Evolutionary conservation across 1,140 invertebrate genomes (phyloP), one percentile per base, ranked within the genome.

Genomic region (Lineus longissimus): DNA sequence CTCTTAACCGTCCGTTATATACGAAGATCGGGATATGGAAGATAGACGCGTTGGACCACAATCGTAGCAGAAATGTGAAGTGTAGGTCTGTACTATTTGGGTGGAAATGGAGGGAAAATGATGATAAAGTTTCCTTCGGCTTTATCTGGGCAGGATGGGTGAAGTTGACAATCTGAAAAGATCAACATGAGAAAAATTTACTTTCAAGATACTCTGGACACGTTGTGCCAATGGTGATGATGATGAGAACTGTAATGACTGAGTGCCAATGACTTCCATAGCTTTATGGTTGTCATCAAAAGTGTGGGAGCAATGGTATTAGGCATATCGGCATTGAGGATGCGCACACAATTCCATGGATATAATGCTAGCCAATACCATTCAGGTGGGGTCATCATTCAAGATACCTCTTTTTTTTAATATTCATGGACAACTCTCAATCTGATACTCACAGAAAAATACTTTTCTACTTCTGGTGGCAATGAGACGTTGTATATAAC

Each of bases 31-130:
- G 89, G 57, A 92, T 84, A 66, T 84, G 79, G 65, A 90, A 86
- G 22, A 83, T 84, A 31, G 90, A 90, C 60, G 91, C 85, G 78
- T 92, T 92, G 11, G 89, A 90, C 71, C 88, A 83, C 47, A 92
- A 79, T 43, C 85, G 83, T 66, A 91, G 84, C 55, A 84, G 82
- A 13, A 88, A 87, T 59, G 86, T 86, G 56, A 90, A 82, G 68
- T 88, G 86, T 33, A 88, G 81, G 70, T 87, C 83, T 64, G 85
- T 82, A 55, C 81, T 73, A 61, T 85, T 82, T 19, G 83, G 79
- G 74, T 84, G 83, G 73, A 90, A 83, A 63, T 82, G 82, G 74
- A 90, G 63, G 85, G 73, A 33, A 59, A 83, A 75, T 65, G 89
- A 81, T 61, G 83, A 82, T 45, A 83, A 79, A 63, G 85, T 86